phyloP scores from a whole-genome alignment of 2,888 invertebrate genomes.

The Volucella inflata region DNA sequence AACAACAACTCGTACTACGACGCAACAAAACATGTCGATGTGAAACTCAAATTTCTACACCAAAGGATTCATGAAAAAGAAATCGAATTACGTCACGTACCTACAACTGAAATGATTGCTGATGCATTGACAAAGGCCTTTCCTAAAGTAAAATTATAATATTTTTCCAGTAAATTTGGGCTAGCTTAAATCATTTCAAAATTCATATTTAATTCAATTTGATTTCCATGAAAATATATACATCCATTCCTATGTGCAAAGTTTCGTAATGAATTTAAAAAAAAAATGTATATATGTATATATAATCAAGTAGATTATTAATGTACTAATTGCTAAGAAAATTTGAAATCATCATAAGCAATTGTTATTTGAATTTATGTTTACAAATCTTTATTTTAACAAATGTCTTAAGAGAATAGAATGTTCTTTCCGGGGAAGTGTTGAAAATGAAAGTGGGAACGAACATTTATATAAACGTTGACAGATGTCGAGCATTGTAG shows the following conservation, averaged over 20 bases:
- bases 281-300: too few species aligned
- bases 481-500: conserved; percentile 1
- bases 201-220: not conserved
- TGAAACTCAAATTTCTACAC: conserved; percentile 58
- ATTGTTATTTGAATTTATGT: conserved; percentile 3
- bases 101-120: conserved; percentile 22
- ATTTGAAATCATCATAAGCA: not conserved
- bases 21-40: conserved; percentile 56
- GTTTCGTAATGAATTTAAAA: too few species aligned
- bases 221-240: conserved; percentile 2
- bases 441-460: conserved; percentile 2
- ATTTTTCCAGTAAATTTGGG: conserved; percentile 6
- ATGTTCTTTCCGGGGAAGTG: conserved; percentile 8
- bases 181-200: conserved; percentile 5
- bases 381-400: not conserved
- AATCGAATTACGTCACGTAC: conserved; percentile 12
- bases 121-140: conserved; percentile 13
- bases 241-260: not conserved
- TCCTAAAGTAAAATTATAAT: conserved; percentile 7
- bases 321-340: too few species aligned
- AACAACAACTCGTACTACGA: conserved; percentile 48
- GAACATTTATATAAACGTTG: conserved; percentile 9
- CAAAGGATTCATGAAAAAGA: conserved; percentile 16
- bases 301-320: too few species aligned
- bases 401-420: conserved; percentile 4